Evolutionary conservation across 2,888 invertebrate genomes (phyloP).

Genomic region (Sabatieria punctata): DNA sequence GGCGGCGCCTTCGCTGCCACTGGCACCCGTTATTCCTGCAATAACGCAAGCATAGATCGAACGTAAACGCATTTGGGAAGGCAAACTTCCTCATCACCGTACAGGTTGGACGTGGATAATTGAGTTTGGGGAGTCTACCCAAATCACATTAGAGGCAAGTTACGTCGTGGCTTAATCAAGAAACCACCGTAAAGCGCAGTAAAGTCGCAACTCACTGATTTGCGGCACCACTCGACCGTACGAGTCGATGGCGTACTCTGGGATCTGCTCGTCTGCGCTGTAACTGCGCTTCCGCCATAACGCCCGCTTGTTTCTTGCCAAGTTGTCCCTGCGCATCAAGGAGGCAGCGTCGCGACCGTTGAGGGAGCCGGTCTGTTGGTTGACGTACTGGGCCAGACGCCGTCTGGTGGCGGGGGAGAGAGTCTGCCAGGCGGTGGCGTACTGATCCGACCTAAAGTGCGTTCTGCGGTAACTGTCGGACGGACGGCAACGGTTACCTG

Average conservation of each 20-base stretch:
- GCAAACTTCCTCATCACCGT: too few species aligned
- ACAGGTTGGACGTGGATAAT: too few species aligned
- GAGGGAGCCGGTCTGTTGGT: slow-evolving; percentile 16
- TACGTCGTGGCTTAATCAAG: too few species aligned
- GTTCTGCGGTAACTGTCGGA: background rate
- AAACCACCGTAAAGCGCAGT: too few species aligned
- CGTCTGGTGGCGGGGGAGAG: slow-evolving; percentile 11
- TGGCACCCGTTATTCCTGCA: slow-evolving; percentile 4
- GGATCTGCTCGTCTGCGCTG: slow-evolving; percentile 8
- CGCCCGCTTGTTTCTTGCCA: background rate
- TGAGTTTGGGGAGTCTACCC: too few species aligned
- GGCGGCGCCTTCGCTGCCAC: slow-evolving; percentile 7
- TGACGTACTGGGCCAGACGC: slow-evolving; percentile 9
- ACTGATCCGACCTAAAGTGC: slow-evolving; percentile 7
- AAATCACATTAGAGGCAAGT: too few species aligned
- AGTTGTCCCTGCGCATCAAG: background rate
- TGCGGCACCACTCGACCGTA: too few species aligned
- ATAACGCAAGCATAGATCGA: too few species aligned
- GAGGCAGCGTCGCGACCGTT: background rate
- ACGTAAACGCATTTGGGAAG: too few species aligned
- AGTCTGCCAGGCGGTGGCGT: slow-evolving; percentile 8
- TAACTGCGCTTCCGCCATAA: slow-evolving; percentile 6
- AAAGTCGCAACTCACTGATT: too few species aligned
- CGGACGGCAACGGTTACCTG: too few species aligned
- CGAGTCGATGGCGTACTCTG: too few species aligned